Percentiles rank a stretch among this genome's conserved stretches.
Evolutionary conservation across 53 echinoderm and acorn worm genomes (phyloP).

Genomic region (Paelopatides confundens): DNA sequence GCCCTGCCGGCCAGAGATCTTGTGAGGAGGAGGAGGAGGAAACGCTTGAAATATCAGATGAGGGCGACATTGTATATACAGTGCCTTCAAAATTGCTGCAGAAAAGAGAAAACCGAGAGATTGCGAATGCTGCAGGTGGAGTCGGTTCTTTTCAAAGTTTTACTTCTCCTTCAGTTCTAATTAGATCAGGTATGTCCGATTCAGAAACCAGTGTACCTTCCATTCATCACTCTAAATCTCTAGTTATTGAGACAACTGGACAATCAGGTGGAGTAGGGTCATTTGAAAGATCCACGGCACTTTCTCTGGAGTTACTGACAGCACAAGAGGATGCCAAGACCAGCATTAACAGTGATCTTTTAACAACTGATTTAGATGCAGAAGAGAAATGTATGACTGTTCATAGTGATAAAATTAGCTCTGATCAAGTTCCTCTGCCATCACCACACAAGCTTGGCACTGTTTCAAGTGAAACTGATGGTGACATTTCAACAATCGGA

Average conservation of each 20-base stretch:
- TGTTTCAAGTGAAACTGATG: background rate
- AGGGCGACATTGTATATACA: background rate
- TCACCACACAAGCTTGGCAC: background rate
- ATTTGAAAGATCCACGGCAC: slow-evolving; percentile 13
- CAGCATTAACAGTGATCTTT: background rate
- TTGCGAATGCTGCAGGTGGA: background rate
- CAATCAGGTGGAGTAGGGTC: background rate
- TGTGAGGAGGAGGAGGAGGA: background rate
- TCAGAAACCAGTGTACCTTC: background rate
- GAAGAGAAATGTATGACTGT: background rate
- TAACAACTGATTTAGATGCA: background rate
- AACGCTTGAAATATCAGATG: background rate
- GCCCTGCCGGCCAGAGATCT: background rate
- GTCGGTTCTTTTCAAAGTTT: slow-evolving; percentile 38
- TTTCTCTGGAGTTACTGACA: background rate
- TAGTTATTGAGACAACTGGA: too few relatives aligned
- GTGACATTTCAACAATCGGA: too few relatives aligned
- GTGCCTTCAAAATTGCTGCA: slow-evolving; percentile 16
- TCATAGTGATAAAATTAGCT: background rate
- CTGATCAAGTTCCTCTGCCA: background rate
- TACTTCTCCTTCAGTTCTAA: slow-evolving; percentile 19
- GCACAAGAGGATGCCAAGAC: background rate
- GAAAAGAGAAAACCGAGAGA: background rate
- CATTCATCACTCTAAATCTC: too few relatives aligned
- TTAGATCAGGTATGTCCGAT: background rate